Evolutionary conservation across 1,140 invertebrate species (phyloP).

Genomic region (Anagrus nilaparvatae): DNA sequence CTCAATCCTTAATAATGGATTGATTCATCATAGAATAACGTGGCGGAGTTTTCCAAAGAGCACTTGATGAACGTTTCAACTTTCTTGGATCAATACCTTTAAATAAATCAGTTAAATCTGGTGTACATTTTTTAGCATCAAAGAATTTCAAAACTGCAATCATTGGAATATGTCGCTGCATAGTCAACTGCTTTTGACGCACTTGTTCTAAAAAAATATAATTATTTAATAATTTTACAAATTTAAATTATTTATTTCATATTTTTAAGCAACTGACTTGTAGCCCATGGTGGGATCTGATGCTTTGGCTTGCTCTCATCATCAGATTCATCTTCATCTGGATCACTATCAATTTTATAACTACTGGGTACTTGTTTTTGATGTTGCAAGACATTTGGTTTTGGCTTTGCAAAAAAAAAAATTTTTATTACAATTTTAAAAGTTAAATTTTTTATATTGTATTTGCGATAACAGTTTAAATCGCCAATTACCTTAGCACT

Average conservation of each 20-base stretch:
- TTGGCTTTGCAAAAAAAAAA: slow-evolving; percentile 19
- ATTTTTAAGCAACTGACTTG: slow-evolving; percentile 28
- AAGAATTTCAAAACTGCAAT: slow-evolving; percentile 48
- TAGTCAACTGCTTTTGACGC: slow-evolving; percentile 26
- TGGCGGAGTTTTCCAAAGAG: slow-evolving; percentile 58
- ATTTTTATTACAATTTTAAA: too few species aligned
- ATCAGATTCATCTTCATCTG: slow-evolving; percentile 46
- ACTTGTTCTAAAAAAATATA: slow-evolving; percentile 27
- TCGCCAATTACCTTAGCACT: slow-evolving; percentile 20
- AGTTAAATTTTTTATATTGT: too few species aligned
- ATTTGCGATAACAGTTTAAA: not conserved
- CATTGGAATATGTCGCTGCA: slow-evolving; percentile 31
- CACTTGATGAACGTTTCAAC: slow-evolving; percentile 59
- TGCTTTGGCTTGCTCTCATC: slow-evolving; percentile 43
- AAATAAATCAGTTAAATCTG: slow-evolving; percentile 57
- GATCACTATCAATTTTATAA: slow-evolving; percentile 36
- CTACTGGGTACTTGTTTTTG: slow-evolving; percentile 19
- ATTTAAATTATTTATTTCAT: slow-evolving; percentile 6
- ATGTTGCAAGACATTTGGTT: too few species aligned
- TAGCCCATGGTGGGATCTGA: slow-evolving; percentile 43
- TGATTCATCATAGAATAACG: slow-evolving; percentile 41
- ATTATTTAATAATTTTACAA: slow-evolving; percentile 16
- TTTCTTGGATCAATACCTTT: slow-evolving; percentile 50
- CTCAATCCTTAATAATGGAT: slow-evolving; percentile 12
- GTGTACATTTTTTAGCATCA: slow-evolving; percentile 48